Conservation (phyloP, 2,113 vertebrate genomes). For the Oxygymnocypris stewartii region DNA sequence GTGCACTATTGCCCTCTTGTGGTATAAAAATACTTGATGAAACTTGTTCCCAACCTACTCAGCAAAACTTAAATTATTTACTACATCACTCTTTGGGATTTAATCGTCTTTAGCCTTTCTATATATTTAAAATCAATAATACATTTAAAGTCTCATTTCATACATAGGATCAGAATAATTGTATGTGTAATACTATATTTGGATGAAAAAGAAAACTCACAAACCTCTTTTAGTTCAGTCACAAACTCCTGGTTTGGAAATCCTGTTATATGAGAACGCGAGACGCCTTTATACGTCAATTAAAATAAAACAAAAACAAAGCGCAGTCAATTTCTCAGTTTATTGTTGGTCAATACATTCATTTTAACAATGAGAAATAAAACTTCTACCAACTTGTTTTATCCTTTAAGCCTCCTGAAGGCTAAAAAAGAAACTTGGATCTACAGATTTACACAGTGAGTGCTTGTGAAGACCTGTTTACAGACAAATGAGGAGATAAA, state of each 20-base stretch:
- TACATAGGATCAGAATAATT: background rate
- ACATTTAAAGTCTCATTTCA: background rate
- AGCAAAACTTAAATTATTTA: background rate
- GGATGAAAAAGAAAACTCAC: too few relatives aligned
- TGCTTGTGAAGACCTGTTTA: background rate
- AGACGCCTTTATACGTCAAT: background rate
- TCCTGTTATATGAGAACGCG: background rate
- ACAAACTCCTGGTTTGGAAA: background rate
- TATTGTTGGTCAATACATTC: conserved; percentile 10
- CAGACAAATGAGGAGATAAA: background rate
- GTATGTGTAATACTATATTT: too few relatives aligned
- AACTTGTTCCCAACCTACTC: background rate
- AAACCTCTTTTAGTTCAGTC: background rate
- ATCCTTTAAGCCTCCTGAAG: background rate
- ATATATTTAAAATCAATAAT: background rate
- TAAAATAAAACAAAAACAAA: background rate
- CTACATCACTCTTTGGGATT: background rate
- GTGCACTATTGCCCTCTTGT: conserved; percentile 51
- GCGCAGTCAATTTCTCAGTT: background rate
- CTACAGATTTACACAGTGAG: background rate
- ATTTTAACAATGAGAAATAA: background rate
- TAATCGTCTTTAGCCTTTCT: background rate
- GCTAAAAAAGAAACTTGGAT: background rate
- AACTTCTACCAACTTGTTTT: background rate
- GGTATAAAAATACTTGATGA: background rate